These are phyloP conservation scores for Macquaria ambigua DNA, from an alignment of 2,113 vertebrate genomes.

Conservation along the genomic window DNA sequence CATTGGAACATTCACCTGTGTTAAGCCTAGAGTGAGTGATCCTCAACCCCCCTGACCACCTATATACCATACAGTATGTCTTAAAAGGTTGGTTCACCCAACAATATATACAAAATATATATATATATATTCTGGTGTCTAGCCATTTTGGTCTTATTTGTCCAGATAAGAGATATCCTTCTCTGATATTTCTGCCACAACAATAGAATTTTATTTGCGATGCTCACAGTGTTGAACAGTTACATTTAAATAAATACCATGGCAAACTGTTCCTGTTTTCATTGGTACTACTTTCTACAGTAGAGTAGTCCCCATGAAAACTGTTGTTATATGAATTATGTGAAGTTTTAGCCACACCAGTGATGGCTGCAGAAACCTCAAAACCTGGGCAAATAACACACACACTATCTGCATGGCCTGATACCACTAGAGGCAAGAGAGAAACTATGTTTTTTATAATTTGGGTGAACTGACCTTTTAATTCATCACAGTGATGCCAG, in stretches of 20 bases:
- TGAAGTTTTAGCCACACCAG: too few relatives aligned
- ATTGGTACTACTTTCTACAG: too few relatives aligned
- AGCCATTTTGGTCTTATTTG: neutral
- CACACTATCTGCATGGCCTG: too few relatives aligned
- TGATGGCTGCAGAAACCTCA: neutral
- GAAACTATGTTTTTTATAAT: neutral
- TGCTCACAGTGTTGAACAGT: too few relatives aligned
- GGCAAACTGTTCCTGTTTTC: neutral
- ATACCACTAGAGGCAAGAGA: neutral
- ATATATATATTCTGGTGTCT: neutral
- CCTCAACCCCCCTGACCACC: neutral
- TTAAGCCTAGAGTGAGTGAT: conserved; percentile 92
- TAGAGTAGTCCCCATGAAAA: neutral
- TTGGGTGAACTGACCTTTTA: neutral
- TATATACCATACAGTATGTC: neutral
- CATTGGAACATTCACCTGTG: conserved; percentile 86
- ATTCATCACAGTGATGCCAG: neutral
- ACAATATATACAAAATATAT: too few relatives aligned
- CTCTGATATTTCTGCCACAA: neutral
- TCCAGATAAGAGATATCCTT: neutral
- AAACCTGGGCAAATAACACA: neutral
- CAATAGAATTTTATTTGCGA: neutral
- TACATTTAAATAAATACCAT: neutral
- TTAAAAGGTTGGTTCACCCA: neutral
- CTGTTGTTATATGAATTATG: too few relatives aligned